Percentiles rank a stretch among this genome's conserved stretches.
These are phyloP conservation scores for Drosophila recens DNA, from an alignment of 2,888 invertebrate genomes.

Conservation along the genomic window DNA sequence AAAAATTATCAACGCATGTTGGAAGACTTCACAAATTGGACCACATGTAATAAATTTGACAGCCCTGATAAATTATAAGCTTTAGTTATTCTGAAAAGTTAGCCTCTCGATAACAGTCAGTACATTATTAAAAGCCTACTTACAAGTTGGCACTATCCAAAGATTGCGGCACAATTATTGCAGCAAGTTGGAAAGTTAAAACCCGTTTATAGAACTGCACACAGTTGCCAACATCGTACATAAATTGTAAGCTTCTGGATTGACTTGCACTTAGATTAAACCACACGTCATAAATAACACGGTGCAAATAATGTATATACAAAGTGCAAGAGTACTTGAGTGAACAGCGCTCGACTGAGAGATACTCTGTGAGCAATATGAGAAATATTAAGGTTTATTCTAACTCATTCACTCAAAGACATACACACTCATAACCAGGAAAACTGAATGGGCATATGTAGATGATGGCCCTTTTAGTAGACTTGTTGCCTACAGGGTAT, in stretches of 20 bases:
- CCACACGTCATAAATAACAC: conserved; percentile 14
- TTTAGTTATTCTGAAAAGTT: too few relatives aligned
- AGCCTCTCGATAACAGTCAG: background rate
- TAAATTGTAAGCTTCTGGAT: conserved; percentile 4
- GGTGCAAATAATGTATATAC: background rate
- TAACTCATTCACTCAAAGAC: background rate
- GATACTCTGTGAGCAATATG: background rate
- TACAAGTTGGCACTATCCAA: background rate
- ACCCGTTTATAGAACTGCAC: background rate
- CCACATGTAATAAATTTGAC: too few relatives aligned
- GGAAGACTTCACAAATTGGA: too few relatives aligned
- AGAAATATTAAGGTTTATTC: background rate
- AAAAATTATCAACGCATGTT: too few relatives aligned
- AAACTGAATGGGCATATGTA: background rate
- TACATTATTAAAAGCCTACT: background rate
- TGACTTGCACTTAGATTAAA: conserved; percentile 15
- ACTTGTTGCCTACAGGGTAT: background rate
- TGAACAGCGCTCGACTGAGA: background rate
- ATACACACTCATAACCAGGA: background rate
- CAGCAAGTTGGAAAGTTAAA: background rate
- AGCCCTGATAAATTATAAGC: too few relatives aligned
- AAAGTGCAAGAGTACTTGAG: background rate
- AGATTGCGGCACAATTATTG: background rate
- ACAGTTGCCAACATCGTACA: background rate
- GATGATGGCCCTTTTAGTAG: background rate